phyloP scores from a whole-genome alignment of 2,113 vertebrate species.

The Rhizomys pruinosus region DNA sequence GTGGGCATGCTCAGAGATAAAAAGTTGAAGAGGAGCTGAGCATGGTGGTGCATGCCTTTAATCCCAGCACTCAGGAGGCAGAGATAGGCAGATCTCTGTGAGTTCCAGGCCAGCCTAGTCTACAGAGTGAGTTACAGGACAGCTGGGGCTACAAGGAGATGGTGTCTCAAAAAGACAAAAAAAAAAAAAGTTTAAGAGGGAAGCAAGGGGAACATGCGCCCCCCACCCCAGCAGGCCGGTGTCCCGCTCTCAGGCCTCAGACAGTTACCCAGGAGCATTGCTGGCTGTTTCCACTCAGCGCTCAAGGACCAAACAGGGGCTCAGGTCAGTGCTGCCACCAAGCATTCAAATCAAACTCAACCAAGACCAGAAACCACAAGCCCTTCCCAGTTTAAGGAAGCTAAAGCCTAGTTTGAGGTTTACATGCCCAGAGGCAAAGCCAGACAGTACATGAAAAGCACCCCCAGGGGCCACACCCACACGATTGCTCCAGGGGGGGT shows the following conservation, averaged over 20 bases:
- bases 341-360: background rate
- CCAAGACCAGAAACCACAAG: background rate
- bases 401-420: background rate
- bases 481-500: background rate
- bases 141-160: too few species aligned
- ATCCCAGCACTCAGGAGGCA: too few species aligned
- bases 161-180: too few species aligned
- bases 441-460: background rate
- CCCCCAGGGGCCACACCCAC: background rate
- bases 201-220: background rate
- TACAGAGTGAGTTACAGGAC: too few species aligned
- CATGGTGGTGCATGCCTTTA: too few species aligned
- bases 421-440: background rate
- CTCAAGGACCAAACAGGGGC: background rate
- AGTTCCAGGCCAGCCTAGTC: too few species aligned
- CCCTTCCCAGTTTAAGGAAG: slow-evolving; percentile 45
- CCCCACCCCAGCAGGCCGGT: background rate
- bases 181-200: background rate
- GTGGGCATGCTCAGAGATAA: background rate
- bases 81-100: too few species aligned
- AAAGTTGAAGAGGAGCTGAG: background rate
- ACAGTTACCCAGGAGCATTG: background rate
- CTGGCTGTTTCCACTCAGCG: background rate
- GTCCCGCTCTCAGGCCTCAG: accelerated
- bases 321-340: background rate